Conservation (phyloP, 2,113 vertebrate genomes). For the Channa argus region DNA sequence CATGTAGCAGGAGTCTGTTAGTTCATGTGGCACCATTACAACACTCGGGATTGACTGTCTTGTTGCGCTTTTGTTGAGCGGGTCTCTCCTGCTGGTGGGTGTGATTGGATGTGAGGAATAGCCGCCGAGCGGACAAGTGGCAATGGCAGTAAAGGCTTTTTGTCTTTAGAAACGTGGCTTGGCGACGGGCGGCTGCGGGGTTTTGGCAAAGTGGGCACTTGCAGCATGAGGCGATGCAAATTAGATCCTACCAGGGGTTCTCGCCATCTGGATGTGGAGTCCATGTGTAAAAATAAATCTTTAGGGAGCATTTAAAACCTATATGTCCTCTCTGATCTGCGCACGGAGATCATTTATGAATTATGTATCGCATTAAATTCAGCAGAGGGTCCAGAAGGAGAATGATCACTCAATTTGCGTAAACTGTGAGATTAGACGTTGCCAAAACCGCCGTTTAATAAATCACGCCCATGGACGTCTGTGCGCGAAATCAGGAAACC, state of each 20-base stretch:
- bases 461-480: slow-evolving; percentile 12
- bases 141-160: slow-evolving; percentile 26
- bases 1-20: background rate
- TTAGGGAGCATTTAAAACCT: slow-evolving; percentile 16
- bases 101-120: slow-evolving; percentile 1
- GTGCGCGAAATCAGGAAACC: slow-evolving; percentile 32
- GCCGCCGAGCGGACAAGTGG: slow-evolving; percentile 39
- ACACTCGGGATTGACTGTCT: background rate
- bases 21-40: background rate
- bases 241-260: background rate
- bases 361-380: background rate
- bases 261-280: background rate
- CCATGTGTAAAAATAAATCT: slow-evolving; percentile 8
- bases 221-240: background rate
- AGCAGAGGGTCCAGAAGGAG: background rate
- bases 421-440: background rate
- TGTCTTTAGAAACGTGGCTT: slow-evolving; percentile 62
- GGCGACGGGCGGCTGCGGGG: slow-evolving; percentile 8
- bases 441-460: background rate
- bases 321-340: slow-evolving; percentile 14
- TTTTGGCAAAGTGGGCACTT: slow-evolving; percentile 28
- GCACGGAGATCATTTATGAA: slow-evolving; percentile 10
- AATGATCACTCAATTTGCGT: too few relatives aligned
- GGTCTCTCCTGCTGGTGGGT: background rate
- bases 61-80: slow-evolving; percentile 25